A percentile compares a stretch with the other conserved stretches of the same genome.
Conservation (phyloP, 2,888 invertebrate species). For the Tubulanus polymorphus region DNA sequence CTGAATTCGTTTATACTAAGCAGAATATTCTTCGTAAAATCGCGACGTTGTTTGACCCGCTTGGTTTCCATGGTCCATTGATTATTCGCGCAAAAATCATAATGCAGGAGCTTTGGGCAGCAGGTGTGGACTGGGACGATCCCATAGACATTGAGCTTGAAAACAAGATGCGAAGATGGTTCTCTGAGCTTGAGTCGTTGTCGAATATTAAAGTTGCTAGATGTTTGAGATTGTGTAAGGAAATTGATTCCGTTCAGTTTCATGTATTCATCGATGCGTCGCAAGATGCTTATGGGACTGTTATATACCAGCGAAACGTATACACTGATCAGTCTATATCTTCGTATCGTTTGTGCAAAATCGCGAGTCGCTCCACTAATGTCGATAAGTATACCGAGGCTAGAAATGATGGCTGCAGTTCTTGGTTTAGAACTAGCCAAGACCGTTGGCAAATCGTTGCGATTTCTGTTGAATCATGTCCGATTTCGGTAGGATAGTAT, state of each 20-base stretch:
- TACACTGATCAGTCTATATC: not conserved
- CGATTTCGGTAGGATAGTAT: slow-evolving; percentile 12
- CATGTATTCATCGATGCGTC: slow-evolving; percentile 9
- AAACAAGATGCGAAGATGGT: slow-evolving; percentile 14
- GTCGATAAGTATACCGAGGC: too few relatives aligned
- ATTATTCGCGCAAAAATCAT: slow-evolving; percentile 28
- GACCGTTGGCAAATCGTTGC: not conserved
- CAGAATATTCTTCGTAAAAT: slow-evolving; percentile 10
- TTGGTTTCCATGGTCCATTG: slow-evolving; percentile 30
- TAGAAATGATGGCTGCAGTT: slow-evolving; percentile 11
- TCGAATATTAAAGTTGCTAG: slow-evolving; percentile 14
- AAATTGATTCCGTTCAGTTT: slow-evolving; percentile 1
- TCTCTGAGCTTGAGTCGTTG: slow-evolving; percentile 15
- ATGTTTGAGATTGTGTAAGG: slow-evolving; percentile 9
- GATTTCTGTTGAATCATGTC: not conserved
- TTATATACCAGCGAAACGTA: not conserved
- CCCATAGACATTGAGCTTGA: slow-evolving; percentile 9
- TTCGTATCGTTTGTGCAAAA: slow-evolving; percentile 12
- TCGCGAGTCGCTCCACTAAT: slow-evolving; percentile 15
- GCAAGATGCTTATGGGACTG: slow-evolving; percentile 7
- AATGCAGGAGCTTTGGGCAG: slow-evolving; percentile 31
- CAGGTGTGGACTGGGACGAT: slow-evolving; percentile 31
- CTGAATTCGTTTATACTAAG: slow-evolving; percentile 4
- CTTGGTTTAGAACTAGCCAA: slow-evolving; percentile 2
- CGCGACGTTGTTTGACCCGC: slow-evolving; percentile 34